Base-by-base conservation (phyloP, 2,888 invertebrate species). In the Oscheius sp. region DNA sequence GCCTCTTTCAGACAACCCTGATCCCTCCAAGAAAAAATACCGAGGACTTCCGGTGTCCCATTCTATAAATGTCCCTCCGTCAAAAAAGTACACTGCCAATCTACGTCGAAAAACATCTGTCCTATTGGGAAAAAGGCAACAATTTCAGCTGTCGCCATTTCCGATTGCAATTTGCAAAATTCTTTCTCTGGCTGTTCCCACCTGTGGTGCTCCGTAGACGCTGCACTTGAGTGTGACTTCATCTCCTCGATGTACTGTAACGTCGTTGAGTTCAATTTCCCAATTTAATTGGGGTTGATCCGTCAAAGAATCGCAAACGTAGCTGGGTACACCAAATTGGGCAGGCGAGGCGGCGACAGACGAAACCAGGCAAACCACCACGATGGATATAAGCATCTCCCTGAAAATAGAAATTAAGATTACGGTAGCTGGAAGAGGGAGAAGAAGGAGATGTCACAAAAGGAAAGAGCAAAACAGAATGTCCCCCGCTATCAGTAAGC, bases 151-250 rank as follows among this genome's bases (percentile, higher is more conserved):
- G 23, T 21, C 9, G 2, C 18, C 2, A 18, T 52, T 6, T 52
- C 23, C 23, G 18, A 52, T 52, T 52, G 18, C 23, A 52, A 52
- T 21, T 21, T 52, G 23, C 53, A 52, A 9, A 21, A 52, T 35
- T 3, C 9, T 35, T 6, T 9, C 3, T 6, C 9, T 35, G 35
- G 3, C 35, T 21, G 21, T 18, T 55, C 55, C 58, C 23, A 70
- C 70, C 70, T 70, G 70, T 6, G 70, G 70, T 9, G 70, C 45
- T 9, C 70, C 70, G 27, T 70, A 70, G 16, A 43, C 70, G 29
- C 70, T 70, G 21, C 70, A 70, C 18, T 70, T 46, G 29, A 70
- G 49, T 18, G 46, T 46, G 16, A 70, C 61, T n/a, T 59, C 70
- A 25, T 53, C 43, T 12, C 70, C 70, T 25, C 52, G 21, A n/a